Evolutionary conservation across 2,113 vertebrate species (phyloP), one percentile per base, ranked within the genome.

Genomic region (Panthera leo): DNA sequence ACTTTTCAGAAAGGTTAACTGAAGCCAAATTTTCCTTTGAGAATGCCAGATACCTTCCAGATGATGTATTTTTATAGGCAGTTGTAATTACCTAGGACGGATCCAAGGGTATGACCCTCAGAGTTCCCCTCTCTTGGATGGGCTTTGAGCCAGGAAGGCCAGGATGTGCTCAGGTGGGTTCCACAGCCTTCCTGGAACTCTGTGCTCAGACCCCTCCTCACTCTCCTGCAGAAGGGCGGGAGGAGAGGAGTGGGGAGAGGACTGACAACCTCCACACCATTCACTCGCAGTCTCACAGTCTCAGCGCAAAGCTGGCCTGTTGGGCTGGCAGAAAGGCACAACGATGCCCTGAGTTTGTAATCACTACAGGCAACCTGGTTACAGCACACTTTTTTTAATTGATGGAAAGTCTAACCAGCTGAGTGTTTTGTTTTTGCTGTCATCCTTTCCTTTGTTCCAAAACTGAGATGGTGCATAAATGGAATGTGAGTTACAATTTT

Each of bases 391-490:
- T 27, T 68, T 86, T 83, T 5, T 1, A 5, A 25, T 39, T 55
- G 73, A 53, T 61, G 34, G 71, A 75, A 71, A 78, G 5, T 87
- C 71, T 67, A 88, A 13, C 75, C 45, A 45, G 34, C 48, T 10
- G 36, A 34, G 8, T 7, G 34, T 79, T 85, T 80, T 16, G 1
- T 0, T 53, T 96, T 86, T 86, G 53, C 76, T 79, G 29, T 1
- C 65, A 94, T 79, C 23, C 70, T 91, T 63, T 71, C 68, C n/a
- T 84, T 91, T 65, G 25, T 71, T 71, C 84, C 89, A 63, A 91
- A 89, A 53, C 21, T 84, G n/a, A 84, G 68, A 39, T 3, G 80
- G 76, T 58, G 6, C 36, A 7, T 48, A 92, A 61, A 85, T 45
- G 13, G 36, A 75, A 86, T 42, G 48, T 73, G 65, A 85, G 51